phyloP scores from a whole-genome alignment of 53 echinoderm and acorn worm species.

The Antedon mediterranea region DNA sequence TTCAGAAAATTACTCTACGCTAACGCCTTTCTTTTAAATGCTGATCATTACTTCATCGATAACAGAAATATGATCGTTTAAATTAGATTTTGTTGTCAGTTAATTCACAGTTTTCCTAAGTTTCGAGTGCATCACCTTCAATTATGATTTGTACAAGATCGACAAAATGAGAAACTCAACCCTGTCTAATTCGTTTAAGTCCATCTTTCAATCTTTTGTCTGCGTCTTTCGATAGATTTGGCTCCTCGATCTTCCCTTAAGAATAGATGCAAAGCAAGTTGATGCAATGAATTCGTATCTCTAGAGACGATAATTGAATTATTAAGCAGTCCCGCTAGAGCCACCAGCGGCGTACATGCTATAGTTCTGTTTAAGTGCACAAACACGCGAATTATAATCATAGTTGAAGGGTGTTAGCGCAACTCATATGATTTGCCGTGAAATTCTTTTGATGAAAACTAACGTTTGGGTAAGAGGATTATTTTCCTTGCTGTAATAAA shows the following conservation, averaged over 20 bases:
- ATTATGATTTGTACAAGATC: background rate
- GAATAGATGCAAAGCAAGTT: background rate
- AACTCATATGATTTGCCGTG: background rate
- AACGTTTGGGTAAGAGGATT: background rate
- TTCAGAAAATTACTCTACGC: background rate
- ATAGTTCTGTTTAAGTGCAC: background rate
- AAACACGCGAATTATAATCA: background rate
- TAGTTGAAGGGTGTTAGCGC: background rate
- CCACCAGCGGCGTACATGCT: background rate
- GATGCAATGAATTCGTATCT: background rate
- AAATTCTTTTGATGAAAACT: background rate
- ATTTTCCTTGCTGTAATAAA: background rate
- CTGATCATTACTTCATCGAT: background rate
- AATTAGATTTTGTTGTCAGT: background rate
- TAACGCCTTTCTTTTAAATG: background rate
- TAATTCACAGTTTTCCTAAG: background rate
- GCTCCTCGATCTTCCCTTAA: background rate
- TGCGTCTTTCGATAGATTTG: background rate
- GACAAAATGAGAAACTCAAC: background rate
- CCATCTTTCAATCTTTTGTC: background rate
- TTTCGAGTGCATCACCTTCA: background rate
- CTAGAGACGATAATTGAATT: background rate
- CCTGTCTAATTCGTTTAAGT: slow-evolving; percentile 1
- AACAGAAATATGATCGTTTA: background rate
- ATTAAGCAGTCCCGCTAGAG: background rate